Base-by-base conservation (phyloP, 2,113 vertebrate species). In the Phasianus colchicus region DNA sequence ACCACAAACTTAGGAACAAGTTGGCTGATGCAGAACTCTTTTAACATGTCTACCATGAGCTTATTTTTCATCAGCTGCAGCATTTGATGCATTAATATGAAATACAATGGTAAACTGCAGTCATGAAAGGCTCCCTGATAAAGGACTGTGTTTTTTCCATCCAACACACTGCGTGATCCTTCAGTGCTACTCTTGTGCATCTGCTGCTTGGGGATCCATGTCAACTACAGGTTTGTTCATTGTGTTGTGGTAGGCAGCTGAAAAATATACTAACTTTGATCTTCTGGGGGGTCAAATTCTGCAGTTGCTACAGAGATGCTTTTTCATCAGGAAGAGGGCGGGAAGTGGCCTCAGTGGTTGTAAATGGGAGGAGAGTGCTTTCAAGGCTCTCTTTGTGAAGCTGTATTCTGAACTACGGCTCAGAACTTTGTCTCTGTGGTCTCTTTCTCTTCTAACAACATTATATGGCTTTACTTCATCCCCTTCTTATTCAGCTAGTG, bases 171-270 rank as follows among this genome's bases (percentile, higher is more conserved):
- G 77, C 7, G 6, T 15, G 30, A 34, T 29, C 71, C 14, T 15
- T 73, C 22, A 6, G 30, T 4, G 3, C 17, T 69, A 13, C n/a
- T 45, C 12, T 13, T 13, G 14, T 13, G 30, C 43, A 8, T 74
- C 21, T 73, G 67, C 58, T 88, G 47, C 43, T 34, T 73, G 54
- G 63, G 43, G 54, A 6, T 36, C 48, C 40, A 9, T 0, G 0
- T 52, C 16, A 65, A 38, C 47, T 72, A 61, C n/a, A 47, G 66
- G 63, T 27, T 58, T 73, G 40, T 61, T 69, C 0, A 0, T 45
- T 92, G 60, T 8, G 1, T 13, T 61, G 40, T 79, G 27, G 42
- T 57, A 66, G 32, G 5, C 83, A 90, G 71, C 10, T 73, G 64
- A 50, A 80, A 61, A 73, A 9, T 45, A 9, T 4, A 57, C 77